Percentiles rank a stretch among this genome's conserved stretches.
phyloP scores from a whole-genome alignment of 2,888 invertebrate genomes.

The Drosophila pseudotalamancana region DNA sequence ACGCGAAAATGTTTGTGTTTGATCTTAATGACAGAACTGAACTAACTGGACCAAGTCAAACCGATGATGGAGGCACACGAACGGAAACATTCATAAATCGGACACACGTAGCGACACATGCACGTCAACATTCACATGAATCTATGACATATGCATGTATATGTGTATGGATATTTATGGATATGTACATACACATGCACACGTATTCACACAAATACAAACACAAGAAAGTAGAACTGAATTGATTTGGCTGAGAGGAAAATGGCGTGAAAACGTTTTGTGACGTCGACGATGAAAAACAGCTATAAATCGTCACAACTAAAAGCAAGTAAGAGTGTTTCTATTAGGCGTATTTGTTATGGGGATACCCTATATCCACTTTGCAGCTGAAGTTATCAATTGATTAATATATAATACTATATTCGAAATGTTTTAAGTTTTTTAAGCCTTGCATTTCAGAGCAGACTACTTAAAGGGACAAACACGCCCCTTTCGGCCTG shows the following conservation, averaged over 20 bases:
- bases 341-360: neutral
- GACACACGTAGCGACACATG: conserved; percentile 48
- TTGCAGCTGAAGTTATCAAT: too few relatives aligned
- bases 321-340: neutral
- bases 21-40: conserved; percentile 79
- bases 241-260: conserved; percentile 44
- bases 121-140: conserved; percentile 31
- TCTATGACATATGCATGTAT: neutral
- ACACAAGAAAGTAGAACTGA: conserved; percentile 39
- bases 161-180: conserved; percentile 11
- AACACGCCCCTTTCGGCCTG: too few relatives aligned
- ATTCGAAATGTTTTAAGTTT: too few relatives aligned
- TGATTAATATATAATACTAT: too few relatives aligned
- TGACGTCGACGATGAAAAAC: conserved; percentile 73
- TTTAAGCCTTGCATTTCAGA: too few relatives aligned
- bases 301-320: conserved; percentile 72
- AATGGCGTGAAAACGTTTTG: conserved; percentile 56
- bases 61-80: conserved; percentile 66
- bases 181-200: conserved; percentile 8
- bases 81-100: conserved; percentile 64
- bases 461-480: too few relatives aligned
- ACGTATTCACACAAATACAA: conserved; percentile 1
- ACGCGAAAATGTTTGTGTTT: conserved; percentile 67
- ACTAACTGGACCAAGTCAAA: conserved; percentile 81
- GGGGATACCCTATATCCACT: neutral